Base-by-base conservation (phyloP, 2,888 invertebrate genomes). In the Nymphalis polychloros region DNA sequence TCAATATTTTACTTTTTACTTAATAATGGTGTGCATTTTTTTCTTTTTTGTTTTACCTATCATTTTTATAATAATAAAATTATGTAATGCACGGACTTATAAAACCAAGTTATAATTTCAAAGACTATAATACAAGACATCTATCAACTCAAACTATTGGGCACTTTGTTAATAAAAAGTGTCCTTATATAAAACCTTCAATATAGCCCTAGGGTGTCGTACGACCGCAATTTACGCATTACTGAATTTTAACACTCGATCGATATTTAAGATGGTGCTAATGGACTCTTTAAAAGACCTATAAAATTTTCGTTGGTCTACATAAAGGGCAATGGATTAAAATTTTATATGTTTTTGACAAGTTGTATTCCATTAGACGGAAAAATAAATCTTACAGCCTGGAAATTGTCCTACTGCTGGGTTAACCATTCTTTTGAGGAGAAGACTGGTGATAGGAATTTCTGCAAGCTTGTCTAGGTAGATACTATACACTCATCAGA, bases 211-310 rank as follows among this genome's bases (percentile, higher is more conserved):
- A 31, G 64, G 57, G 64, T 8, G 49, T 41, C 49, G 57, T 64
- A 47, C n/a, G 35, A 17, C 35, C 31, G 35, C 49, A 59, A 59
- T 64, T 64, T 59, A 64, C 52, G 55, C 23, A 47, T 64, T 59
- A 46, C 47, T 8, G 46, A 63, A 63, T 55, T 47, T 63, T 47
- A 53, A 53, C 63, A 46, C 57, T 35, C 64, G 59, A 64, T 64
- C 35, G 59, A 59, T 19, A 13, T 31, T 49, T 48, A 48, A 60
- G 57, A 59, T 64, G 59, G 31, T 23, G 64, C 59, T 64, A 64
- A 64, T 59, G 23, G 57, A 47, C 16, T 17, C 16, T 49, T n/a
- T 49, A 64, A 64, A 48, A 27, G 41, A 27, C 41, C 16, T 59
- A 50, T 57, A 63, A 49, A 64, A 13, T 16, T 60, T 13, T 6